Percentiles rank a stretch among this genome's conserved stretches.
These are phyloP conservation scores for Papilio aristodemus DNA, from an alignment of 1,140 invertebrate species.

Conservation along the genomic window DNA sequence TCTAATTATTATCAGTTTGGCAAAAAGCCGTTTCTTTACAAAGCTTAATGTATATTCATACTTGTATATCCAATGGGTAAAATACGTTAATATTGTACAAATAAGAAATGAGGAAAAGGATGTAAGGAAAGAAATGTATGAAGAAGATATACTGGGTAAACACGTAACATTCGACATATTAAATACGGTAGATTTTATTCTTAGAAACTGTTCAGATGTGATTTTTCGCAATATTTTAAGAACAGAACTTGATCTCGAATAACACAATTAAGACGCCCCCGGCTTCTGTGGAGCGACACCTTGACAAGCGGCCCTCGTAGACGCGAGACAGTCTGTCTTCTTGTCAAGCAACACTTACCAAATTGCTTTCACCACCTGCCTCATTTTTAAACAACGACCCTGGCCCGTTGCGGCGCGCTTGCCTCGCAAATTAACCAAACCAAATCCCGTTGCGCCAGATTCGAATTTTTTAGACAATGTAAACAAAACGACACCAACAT, in stretches of 20 bases:
- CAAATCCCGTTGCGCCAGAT: conserved; percentile 6
- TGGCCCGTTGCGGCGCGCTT: no score
- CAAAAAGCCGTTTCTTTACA: no score
- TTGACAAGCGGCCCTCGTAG: conserved; percentile 26
- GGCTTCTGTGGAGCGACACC: conserved; percentile 9
- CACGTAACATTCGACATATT: no score
- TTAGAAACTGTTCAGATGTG: no score
- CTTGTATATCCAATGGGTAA: no score
- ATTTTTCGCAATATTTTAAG: conserved; percentile 17
- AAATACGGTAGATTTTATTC: no score
- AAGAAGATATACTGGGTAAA: no score
- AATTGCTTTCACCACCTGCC: conserved; percentile 30
- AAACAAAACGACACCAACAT: conserved; percentile 29
- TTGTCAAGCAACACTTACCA: conserved; percentile 31
- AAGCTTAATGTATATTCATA: no score
- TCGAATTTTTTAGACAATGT: conserved; percentile 29
- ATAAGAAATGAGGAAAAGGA: no score
- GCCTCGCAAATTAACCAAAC: conserved; percentile 16
- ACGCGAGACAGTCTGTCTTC: conserved; percentile 23
- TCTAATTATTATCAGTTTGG: no score
- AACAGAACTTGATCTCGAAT: conserved; percentile 24
- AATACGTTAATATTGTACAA: no score
- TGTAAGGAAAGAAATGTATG: no score
- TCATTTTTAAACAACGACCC: conserved; percentile 21
- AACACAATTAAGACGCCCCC: conserved; percentile 24